Evolutionary conservation across 2,113 vertebrate species (phyloP).

Genomic region (Prietella phreatophila): DNA sequence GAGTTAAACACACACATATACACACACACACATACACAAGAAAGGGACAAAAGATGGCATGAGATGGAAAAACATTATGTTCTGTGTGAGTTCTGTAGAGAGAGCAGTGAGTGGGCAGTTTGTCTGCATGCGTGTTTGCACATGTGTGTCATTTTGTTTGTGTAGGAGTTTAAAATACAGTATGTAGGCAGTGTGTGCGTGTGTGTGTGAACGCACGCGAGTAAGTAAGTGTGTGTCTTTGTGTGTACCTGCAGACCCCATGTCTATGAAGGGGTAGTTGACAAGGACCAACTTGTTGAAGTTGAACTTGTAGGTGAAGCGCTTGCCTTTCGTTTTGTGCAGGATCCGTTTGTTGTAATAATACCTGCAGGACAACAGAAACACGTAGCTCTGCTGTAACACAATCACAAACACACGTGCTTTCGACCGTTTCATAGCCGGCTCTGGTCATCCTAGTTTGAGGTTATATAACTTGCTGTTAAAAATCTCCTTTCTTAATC

Average conservation of each 20-base stretch:
- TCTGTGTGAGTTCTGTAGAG: conserved; percentile 20
- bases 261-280: conserved; percentile 91
- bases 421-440: conserved; percentile 20
- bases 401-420: conserved; percentile 29
- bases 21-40: neutral
- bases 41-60: conserved; percentile 24
- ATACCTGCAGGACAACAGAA: conserved; percentile 71
- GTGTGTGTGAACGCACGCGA: no score
- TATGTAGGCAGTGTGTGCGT: conserved; percentile 11
- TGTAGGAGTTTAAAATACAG: conserved; percentile 38
- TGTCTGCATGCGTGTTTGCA: conserved; percentile 20
- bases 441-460: conserved; percentile 44
- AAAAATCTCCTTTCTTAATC: conserved; percentile 66
- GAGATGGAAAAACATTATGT: conserved; percentile 4
- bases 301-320: conserved; percentile 95
- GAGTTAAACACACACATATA: neutral
- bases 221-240: neutral
- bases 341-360: conserved; percentile 94
- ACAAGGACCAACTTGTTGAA: conserved; percentile 92
- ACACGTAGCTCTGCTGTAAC: neutral
- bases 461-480: conserved; percentile 69
- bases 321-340: conserved; percentile 91
- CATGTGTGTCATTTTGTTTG: conserved; percentile 29
- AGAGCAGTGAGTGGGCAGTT: conserved; percentile 23
- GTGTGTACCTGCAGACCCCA: conserved; percentile 79